Evolutionary conservation across 2,113 vertebrate species (phyloP).

Genomic region (Oenanthe oenanthe): DNA sequence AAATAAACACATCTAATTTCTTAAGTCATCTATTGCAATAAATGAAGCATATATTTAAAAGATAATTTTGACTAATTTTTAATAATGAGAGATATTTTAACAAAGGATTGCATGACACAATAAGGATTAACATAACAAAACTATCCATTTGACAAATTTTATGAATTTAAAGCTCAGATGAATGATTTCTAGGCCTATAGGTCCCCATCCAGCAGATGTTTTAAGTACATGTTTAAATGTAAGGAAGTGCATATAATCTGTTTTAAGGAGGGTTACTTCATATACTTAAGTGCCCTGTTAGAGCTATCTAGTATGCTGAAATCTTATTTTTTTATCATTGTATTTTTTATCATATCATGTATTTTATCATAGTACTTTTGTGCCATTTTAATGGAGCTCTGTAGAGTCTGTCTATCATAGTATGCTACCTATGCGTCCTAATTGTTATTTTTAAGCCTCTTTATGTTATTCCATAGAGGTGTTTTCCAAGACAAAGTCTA

Average conservation of each 20-base stretch:
- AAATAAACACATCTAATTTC: not conserved
- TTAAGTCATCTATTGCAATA: not conserved
- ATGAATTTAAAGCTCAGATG: not conserved
- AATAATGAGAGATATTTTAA: not conserved
- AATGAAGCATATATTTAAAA: not conserved
- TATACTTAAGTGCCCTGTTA: not conserved
- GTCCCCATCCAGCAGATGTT: not conserved
- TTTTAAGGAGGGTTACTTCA: not conserved
- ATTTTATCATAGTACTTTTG: too few species aligned
- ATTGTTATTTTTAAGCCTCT: not conserved
- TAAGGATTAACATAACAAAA: not conserved
- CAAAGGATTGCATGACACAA: not conserved
- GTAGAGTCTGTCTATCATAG: not conserved
- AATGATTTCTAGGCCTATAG: not conserved
- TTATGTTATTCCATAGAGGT: not conserved
- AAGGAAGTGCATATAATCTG: not conserved
- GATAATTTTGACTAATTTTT: not conserved
- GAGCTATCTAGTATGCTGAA: not conserved
- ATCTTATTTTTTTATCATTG: not conserved
- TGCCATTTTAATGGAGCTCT: not conserved
- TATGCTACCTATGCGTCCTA: not conserved
- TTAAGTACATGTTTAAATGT: not conserved
- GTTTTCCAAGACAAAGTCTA: not conserved
- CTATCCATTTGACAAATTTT: not conserved
- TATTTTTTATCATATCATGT: too few species aligned